These are phyloP conservation scores for Chironomus riparius DNA, from an alignment of 2,888 invertebrate species.

Conservation along the genomic window DNA sequence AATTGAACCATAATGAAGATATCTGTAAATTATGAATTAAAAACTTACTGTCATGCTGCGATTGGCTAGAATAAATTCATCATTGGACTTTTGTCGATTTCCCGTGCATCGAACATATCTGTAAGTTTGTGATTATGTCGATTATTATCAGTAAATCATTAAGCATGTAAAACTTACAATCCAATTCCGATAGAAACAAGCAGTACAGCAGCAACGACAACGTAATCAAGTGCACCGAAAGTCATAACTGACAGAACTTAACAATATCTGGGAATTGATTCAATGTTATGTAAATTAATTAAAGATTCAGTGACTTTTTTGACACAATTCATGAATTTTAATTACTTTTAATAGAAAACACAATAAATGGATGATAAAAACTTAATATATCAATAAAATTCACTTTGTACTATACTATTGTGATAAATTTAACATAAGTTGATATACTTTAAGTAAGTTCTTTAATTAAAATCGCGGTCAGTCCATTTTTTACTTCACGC, in stretches of 20 bases:
- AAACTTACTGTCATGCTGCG: constrained; percentile 59
- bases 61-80: constrained; percentile 73
- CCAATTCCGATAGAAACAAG: constrained; percentile 66
- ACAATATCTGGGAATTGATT: neutral
- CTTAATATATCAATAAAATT: too few species aligned
- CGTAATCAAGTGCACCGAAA: constrained; percentile 51
- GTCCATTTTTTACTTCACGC: too few species aligned
- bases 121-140: neutral
- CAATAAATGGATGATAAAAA: neutral
- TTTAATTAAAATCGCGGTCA: neutral
- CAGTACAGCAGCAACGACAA: constrained; percentile 62
- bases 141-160: neutral
- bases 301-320: neutral
- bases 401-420: neutral
- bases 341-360: neutral
- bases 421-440: neutral
- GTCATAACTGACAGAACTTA: neutral
- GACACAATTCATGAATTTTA: neutral
- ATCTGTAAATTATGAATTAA: neutral
- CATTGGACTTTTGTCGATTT: neutral
- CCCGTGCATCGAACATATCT: neutral
- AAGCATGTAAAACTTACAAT: constrained; percentile 44
- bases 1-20: neutral
- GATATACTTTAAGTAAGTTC: neutral
- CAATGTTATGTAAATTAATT: too few species aligned